Evolutionary conservation across 2,888 invertebrate genomes (phyloP), one percentile per base, ranked within the genome.

Genomic region (Melanostoma scalare): DNA sequence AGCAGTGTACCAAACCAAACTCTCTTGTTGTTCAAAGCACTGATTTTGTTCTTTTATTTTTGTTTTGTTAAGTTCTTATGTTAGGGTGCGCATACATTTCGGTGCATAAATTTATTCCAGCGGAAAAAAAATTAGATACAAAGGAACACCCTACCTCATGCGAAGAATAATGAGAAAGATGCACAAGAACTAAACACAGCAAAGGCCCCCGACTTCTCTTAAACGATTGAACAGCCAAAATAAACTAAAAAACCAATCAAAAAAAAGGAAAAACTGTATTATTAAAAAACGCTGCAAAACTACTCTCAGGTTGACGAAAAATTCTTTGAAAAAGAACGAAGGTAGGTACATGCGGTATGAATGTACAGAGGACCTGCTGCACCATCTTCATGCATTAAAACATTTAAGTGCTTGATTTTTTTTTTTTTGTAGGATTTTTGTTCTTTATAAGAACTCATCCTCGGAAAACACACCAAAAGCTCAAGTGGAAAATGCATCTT

Each of bases 401-500:
- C 36, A 3, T 60, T 61, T 63, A 63, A 68, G 68, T 56, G 76
- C 42, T 61, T 58, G 55, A 4, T 73, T 60, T 48, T 75, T 46
- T 6, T 58, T 56, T 69, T 69, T 44, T 38, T 35, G 55, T 60
- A 30, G 67, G 40, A 10, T 53, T n/a, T 56, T 44, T 40, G 46
- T 58, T 52, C 50, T 63, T 50, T 50, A 63, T 63, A 48, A 20
- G 20, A 20, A 50, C 50, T 63, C 35, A n/a, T 55, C 61, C 10
- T 53, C 38, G 44, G 58, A 78, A 36, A 69, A 69, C 31, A 46
- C 50, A 53, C 61, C 50, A 40, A 79, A 82, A 58, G 73, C 68
- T 82, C 63, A 69, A 82, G 78, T 82, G 68, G 69, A 82, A 78
- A 72, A 77, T 63, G 60, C 63, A 78, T 74, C 78, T 82, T 78